Base-by-base conservation (phyloP, 2,888 invertebrate species). In the Polia nebulosa region DNA sequence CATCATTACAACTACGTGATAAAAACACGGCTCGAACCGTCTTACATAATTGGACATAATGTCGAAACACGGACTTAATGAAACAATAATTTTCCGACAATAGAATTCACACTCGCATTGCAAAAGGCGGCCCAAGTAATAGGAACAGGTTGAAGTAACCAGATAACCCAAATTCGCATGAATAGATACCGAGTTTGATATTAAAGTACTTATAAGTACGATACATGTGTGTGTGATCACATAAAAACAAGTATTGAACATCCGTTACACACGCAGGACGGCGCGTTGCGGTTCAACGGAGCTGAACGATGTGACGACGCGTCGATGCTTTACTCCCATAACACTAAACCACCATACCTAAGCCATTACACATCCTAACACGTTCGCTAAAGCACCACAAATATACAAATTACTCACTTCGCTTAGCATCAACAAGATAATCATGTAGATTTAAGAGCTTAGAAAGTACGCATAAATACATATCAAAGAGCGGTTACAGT, bases 201-300 rank as follows among this genome's bases (percentile, higher is more conserved):
- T 78, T 65, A 70, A 72, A 77, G 77, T 82, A 78, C 58, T 51
- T 79, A 66, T 73, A 80, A 67, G 76, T 73, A 84, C 80, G 77
- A 67, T 82, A 73, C 56, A 67, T 83, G 73, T 83, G 78, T 86
- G 78, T 78, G 75, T 70, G 76, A 77, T 75, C 77, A 82, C 72
- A 77, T 73, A 78, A 85, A 88, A 88, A 86, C 86, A 81, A 84
- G 89, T 91, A 92, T 92, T 80, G 90, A 92, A 91, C 92, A 92
- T 93, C 94, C 95, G 95, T 94, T 91, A 92, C 88, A 89, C 86
- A 86, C 91, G 81, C 83, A 93, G 94, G 94, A 93, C 91, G 91
- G 91, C 80, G 86, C 79, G 92, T 87, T 88, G 91, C 94, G 93
- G 93, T 92, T 91, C 95, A 94, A 87, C 91, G 95, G 92, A 95